Evolutionary conservation across 2,888 invertebrate species (phyloP).

Genomic region (Eristalis intricaria): DNA sequence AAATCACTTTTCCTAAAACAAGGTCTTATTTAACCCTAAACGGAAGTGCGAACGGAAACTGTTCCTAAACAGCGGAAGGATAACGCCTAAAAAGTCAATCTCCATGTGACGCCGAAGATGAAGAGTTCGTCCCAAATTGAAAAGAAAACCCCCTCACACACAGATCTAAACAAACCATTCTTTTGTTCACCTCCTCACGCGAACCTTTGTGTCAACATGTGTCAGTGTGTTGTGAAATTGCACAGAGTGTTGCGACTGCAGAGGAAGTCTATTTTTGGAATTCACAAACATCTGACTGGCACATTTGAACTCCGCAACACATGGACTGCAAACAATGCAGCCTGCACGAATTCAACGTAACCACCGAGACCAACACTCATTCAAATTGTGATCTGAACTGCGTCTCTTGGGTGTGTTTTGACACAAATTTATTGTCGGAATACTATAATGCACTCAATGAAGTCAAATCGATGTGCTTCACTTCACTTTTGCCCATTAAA

Average conservation of each 20-base stretch:
- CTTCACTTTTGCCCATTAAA: too few relatives aligned
- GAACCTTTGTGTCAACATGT: neutral
- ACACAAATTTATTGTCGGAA: neutral
- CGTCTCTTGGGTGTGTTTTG: neutral
- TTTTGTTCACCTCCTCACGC: neutral
- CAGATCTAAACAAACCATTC: neutral
- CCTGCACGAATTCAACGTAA: neutral
- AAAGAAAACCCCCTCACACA: neutral
- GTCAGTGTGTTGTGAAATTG: neutral
- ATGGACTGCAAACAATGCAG: slow-evolving; percentile 1
- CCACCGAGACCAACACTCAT: neutral
- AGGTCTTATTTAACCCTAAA: too few relatives aligned
- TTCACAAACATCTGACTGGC: slow-evolving; percentile 27
- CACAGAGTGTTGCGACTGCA: neutral
- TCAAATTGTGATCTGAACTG: slow-evolving; percentile 19
- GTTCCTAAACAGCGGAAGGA: too few relatives aligned
- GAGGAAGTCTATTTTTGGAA: slow-evolving; percentile 27
- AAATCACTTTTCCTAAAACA: too few relatives aligned
- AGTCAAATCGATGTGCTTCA: neutral
- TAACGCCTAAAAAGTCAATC: neutral
- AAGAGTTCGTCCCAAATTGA: neutral
- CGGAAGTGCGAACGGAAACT: too few relatives aligned
- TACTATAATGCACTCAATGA: neutral
- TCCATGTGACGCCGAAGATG: neutral
- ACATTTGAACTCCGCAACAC: slow-evolving; percentile 31